A percentile compares a stretch with the other conserved stretches of the same genome.
phyloP scores from a whole-genome alignment of 1,140 invertebrate genomes.

The Nylanderia fulva region DNA sequence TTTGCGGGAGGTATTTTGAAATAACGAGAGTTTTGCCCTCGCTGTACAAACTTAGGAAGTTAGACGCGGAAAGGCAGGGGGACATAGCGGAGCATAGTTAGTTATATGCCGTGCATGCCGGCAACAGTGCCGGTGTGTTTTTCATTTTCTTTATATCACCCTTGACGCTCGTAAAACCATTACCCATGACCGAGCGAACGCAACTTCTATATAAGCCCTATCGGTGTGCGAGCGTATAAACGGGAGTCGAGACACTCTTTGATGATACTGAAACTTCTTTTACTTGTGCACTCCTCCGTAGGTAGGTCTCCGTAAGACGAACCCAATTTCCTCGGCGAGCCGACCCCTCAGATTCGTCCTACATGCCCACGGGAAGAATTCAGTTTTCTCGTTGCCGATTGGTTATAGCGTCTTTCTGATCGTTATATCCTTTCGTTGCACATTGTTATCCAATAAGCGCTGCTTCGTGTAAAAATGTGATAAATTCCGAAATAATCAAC shows the following conservation, averaged over 20 bases:
- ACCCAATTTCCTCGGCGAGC: constrained; percentile 78
- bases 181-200: constrained; percentile 91
- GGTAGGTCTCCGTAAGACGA: constrained; percentile 60
- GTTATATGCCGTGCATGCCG: constrained; percentile 84
- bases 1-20: constrained; percentile 56
- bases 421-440: constrained; percentile 32
- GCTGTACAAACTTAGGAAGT: constrained; percentile 81
- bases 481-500: neutral
- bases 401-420: constrained; percentile 17
- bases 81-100: constrained; percentile 78
- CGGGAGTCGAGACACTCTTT: constrained; percentile 74
- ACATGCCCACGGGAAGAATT: constrained; percentile 73
- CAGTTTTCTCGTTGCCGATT: constrained; percentile 69
- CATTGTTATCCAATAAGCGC: neutral
- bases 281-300: constrained; percentile 70
- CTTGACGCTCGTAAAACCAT: constrained; percentile 93
- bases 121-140: constrained; percentile 87
- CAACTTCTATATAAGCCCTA: constrained; percentile 82
- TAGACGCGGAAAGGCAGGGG: constrained; percentile 71
- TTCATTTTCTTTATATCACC: constrained; percentile 95
- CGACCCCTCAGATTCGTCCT: constrained; percentile 64
- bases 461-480: neutral
- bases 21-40: constrained; percentile 7
- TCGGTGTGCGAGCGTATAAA: constrained; percentile 71
- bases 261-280: constrained; percentile 82